Percentiles rank a stretch among this genome's conserved stretches.
Conservation (phyloP, 2,113 vertebrate species). For the Casuarius casuarius region DNA sequence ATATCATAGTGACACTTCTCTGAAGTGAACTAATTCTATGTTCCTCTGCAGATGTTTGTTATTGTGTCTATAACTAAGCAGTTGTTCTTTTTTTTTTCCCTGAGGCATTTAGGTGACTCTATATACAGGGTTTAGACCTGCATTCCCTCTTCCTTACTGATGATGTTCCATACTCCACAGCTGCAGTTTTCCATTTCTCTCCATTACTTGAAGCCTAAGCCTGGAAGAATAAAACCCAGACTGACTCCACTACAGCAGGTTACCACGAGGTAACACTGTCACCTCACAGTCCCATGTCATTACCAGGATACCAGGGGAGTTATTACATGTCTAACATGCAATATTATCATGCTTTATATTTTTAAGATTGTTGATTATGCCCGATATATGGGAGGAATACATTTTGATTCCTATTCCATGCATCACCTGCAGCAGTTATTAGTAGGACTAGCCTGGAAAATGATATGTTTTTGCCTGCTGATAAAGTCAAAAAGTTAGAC, state of each 20-base stretch:
- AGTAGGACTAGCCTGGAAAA: neutral
- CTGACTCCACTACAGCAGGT: neutral
- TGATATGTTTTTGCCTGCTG: neutral
- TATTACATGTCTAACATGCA: too few relatives aligned
- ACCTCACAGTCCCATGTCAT: neutral
- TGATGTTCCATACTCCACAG: neutral
- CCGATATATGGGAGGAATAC: neutral
- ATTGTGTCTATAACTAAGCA: constrained; percentile 36
- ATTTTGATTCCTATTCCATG: neutral
- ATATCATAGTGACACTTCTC: neutral
- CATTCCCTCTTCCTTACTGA: neutral
- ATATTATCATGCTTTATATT: accelerated
- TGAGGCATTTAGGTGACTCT: neutral
- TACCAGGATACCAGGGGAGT: neutral
- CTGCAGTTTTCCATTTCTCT: neutral
- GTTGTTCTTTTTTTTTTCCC: neutral
- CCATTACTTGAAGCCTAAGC: neutral
- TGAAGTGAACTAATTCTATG: neutral
- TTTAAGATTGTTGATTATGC: neutral
- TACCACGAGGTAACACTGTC: too few relatives aligned
- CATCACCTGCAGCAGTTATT: neutral
- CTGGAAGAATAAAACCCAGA: neutral
- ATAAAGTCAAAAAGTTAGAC: neutral
- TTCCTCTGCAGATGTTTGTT: constrained; percentile 29
- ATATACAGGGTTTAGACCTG: neutral